phyloP scores from a whole-genome alignment of 1,140 invertebrate genomes.

The Coelopa frigida region DNA sequence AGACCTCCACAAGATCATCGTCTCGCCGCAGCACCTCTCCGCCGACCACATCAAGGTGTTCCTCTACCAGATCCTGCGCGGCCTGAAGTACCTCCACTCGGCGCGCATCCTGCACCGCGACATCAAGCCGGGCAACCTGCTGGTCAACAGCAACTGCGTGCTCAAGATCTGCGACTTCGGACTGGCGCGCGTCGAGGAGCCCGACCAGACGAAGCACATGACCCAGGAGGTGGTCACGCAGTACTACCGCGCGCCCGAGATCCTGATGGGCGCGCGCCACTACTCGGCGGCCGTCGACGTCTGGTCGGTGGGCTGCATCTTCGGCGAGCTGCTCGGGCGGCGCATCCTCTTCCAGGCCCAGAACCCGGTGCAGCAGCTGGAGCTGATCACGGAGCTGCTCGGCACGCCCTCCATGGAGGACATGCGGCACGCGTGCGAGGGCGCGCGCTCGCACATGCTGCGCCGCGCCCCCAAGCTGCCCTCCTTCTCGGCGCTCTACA shows the following conservation, averaged over 20 bases:
- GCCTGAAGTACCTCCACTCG: constrained; percentile 96
- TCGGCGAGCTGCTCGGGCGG: constrained; percentile 90
- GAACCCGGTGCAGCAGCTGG: constrained; percentile 91
- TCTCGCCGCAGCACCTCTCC: constrained; percentile 95
- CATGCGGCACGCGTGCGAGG: constrained; percentile 94
- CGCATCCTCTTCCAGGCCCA: constrained; percentile 96
- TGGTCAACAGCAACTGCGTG: constrained; percentile 98
- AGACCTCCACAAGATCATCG: constrained; percentile 99
- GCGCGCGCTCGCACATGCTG: constrained; percentile 88
- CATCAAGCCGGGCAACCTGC: constrained; percentile 97
- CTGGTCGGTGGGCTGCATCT: constrained; percentile 99
- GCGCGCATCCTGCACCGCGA: constrained; percentile 95
- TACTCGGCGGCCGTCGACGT: constrained; percentile 96
- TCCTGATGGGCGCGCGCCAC: constrained; percentile 95
- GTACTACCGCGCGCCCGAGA: constrained; percentile 97
- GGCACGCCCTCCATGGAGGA: constrained; percentile 94
- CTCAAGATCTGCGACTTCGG: constrained; percentile 99
- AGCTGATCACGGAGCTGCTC: constrained; percentile 92
- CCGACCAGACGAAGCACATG: constrained; percentile 88
- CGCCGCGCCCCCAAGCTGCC: constrained; percentile 80
- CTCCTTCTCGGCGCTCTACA: constrained; percentile 84
- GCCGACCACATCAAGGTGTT: constrained; percentile 99
- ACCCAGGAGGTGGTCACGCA: constrained; percentile 98
- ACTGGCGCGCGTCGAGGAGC: constrained; percentile 85
- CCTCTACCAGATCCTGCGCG: constrained; percentile 98